Base-by-base conservation (phyloP, 2,888 invertebrate genomes). In the Acleris literana region DNA sequence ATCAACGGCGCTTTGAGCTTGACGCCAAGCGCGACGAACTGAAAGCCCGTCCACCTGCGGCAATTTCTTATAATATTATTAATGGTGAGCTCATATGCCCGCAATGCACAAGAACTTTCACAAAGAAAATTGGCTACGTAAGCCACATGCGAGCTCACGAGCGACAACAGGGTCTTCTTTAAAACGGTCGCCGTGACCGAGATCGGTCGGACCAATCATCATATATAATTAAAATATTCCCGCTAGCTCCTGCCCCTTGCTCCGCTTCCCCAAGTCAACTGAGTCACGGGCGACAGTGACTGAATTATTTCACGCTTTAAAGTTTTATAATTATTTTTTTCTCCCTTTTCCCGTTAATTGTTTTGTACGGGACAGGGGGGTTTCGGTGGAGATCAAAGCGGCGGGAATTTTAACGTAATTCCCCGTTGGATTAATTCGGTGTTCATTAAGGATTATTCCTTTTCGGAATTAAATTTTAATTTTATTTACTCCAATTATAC, bases 291-390 rank as follows among this genome's bases (percentile, higher is more conserved):
- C 60, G 55, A 62, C 56, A 60, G 52, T 63, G 69, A 63, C 66
- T 60, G 43, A 69, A 66, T 66, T 59, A 63, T 63, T 60, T 60
- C 57, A 51, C 69, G 65, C 48, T 54, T 52, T 58, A 69, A 69
- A 69, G 63, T 69, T 68, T 68, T 56, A 58, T 68, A 66, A 69
- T 66, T 66, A 66, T 66, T 63, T 69, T 57, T 55, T 48, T 48
- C 17, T 39, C 17, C 63, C 60, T 63, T 59, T 59, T 20, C 43
- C 33, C 29, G 46, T 57, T 68, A 69, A 69, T 69, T 69, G 63
- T 66, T 69, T 68, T 69, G 51, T 33, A 64, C 43, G 48, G 49
- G 25, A 25, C 18, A 48, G 46, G 22, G n/a, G 33, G 13, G 51
- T 57, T 49, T 48, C 48, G 39, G 39, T 16, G 16, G 16, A 60